Percentiles rank a stretch among this genome's conserved stretches.
Conservation (phyloP, 2,888 invertebrate genomes). For the Subacronicta megacephala region DNA sequence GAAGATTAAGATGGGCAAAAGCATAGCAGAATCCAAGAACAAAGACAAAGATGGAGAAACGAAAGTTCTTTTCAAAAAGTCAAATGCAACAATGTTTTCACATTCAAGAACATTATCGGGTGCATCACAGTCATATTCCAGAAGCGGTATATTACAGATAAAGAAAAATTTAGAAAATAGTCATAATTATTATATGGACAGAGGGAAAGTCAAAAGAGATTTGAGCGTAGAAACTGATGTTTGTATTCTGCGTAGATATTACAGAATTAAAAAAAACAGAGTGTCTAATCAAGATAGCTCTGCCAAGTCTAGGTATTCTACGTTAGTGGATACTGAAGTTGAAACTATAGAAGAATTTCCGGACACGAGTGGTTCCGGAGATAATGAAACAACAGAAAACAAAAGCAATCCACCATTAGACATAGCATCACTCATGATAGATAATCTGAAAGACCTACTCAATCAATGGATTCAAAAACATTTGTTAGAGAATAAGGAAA, state of each 20-base stretch:
- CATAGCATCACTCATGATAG: slow-evolving; percentile 69
- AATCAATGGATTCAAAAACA: slow-evolving; percentile 74
- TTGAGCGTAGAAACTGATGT: slow-evolving; percentile 79
- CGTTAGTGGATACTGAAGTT: slow-evolving; percentile 62
- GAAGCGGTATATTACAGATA: slow-evolving; percentile 62
- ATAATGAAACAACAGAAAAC: slow-evolving; percentile 59
- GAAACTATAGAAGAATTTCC: slow-evolving; percentile 64
- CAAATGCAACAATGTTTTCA: slow-evolving; percentile 64
- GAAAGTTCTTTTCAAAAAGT: slow-evolving; percentile 74
- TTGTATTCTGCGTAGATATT: slow-evolving; percentile 74
- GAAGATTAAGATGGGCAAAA: slow-evolving; percentile 68
- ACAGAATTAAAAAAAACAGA: slow-evolving; percentile 67
- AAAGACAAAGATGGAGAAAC: slow-evolving; percentile 57
- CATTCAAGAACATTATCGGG: slow-evolving; percentile 72
- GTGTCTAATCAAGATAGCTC: slow-evolving; percentile 55
- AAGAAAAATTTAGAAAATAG: slow-evolving; percentile 65
- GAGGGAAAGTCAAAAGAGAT: slow-evolving; percentile 72
- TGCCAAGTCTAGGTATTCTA: slow-evolving; percentile 68
- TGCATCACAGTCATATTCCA: slow-evolving; percentile 64
- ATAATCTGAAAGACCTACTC: slow-evolving; percentile 74
- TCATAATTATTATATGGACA: slow-evolving; percentile 59
- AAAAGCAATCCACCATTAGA: slow-evolving; percentile 60
- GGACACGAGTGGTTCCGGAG: slow-evolving; percentile 71
- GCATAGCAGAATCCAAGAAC: slow-evolving; percentile 35
- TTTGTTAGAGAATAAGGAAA: slow-evolving; percentile 66